Conservation (phyloP, 2,113 vertebrate species). For the Diadophis punctatus region DNA sequence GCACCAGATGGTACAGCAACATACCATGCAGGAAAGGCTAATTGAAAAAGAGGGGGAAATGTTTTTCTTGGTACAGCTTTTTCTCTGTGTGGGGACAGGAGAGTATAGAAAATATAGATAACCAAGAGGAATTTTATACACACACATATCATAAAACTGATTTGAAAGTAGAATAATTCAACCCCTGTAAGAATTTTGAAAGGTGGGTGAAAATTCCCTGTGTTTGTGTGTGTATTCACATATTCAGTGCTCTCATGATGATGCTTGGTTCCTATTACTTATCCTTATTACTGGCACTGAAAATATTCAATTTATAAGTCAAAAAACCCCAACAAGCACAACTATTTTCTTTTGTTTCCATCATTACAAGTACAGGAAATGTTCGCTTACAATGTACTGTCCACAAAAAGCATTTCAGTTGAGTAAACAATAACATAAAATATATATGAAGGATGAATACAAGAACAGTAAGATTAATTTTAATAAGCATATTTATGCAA, state of each 20-base stretch:
- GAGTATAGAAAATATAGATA: background rate
- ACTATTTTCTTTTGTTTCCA: constrained; percentile 3
- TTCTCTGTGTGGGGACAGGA: background rate
- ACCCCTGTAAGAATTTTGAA: background rate
- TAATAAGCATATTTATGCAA: background rate
- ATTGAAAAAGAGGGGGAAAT: constrained; percentile 17
- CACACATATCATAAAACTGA: background rate
- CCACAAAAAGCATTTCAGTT: background rate
- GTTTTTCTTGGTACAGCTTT: background rate
- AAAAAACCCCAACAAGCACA: background rate
- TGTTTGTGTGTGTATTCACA: background rate
- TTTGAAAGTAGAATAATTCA: background rate
- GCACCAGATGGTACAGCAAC: constrained; percentile 18
- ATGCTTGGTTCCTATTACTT: background rate
- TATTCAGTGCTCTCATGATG: background rate
- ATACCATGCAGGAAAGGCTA: background rate
- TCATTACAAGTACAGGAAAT: background rate
- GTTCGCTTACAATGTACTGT: background rate
- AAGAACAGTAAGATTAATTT: constrained; percentile 4
- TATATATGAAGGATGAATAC: background rate
- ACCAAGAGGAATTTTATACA: background rate
- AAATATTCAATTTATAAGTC: background rate
- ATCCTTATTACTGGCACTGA: constrained; percentile 2
- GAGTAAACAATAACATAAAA: constrained; percentile 21
- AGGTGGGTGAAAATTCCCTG: background rate